Evolutionary conservation across 2,113 vertebrate genomes (phyloP).

Genomic region (Sinocyclocheilus rhinocerous): DNA sequence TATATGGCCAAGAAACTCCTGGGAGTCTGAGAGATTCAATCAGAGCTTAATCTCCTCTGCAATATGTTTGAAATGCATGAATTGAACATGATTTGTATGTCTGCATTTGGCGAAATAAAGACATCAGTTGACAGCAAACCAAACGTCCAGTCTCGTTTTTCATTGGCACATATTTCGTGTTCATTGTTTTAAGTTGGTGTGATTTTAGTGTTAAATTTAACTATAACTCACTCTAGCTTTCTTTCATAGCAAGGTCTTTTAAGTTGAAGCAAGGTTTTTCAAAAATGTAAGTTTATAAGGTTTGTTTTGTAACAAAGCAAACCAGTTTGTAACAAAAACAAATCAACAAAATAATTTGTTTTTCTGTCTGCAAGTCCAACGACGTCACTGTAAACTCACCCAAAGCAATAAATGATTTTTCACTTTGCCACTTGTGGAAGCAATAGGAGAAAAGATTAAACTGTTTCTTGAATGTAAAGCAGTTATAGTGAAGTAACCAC

Average conservation of each 20-base stretch:
- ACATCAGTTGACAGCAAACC: background rate
- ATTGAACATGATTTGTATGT: background rate
- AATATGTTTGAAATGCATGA: background rate
- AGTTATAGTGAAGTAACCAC: no score
- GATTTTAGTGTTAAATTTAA: background rate
- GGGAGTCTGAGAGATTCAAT: constrained; percentile 73
- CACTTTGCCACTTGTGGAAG: no score
- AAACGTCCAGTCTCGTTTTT: background rate
- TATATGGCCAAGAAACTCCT: constrained; percentile 96
- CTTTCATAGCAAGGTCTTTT: no score
- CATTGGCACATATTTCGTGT: background rate
- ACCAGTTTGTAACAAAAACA: background rate
- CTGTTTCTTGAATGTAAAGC: no score
- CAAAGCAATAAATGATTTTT: no score
- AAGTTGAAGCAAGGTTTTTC: no score
- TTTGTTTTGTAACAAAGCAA: background rate
- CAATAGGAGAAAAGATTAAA: no score
- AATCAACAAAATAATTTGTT: no score
- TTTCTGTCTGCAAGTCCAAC: no score
- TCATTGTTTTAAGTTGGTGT: background rate
- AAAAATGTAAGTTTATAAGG: no score
- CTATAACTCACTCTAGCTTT: background rate
- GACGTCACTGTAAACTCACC: no score
- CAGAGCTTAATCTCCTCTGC: background rate
- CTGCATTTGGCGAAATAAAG: constrained; percentile 11